Conservation (phyloP, 2,888 invertebrate species). For the Diachrysia chrysitis region DNA sequence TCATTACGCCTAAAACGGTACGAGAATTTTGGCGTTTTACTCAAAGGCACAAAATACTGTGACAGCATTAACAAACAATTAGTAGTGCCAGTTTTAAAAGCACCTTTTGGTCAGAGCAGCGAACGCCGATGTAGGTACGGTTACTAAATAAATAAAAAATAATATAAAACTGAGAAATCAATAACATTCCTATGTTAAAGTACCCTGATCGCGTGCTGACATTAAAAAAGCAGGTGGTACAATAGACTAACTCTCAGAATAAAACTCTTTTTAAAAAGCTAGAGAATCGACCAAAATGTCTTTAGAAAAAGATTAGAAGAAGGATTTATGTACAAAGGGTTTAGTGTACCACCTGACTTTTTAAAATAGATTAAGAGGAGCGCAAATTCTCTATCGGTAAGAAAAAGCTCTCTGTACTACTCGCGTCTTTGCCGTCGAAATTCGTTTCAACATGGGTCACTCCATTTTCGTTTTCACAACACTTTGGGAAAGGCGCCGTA, state of each 20-base stretch:
- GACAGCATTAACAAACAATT: not conserved
- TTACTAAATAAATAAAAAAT: not conserved
- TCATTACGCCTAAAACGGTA: not conserved
- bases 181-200: not conserved
- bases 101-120: not conserved
- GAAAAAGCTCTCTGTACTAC: conserved; percentile 79
- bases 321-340: not conserved
- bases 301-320: not conserved
- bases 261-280: conserved; percentile 14
- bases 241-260: conserved; percentile 15
- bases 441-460: conserved; percentile 62
- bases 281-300: not conserved
- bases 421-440: conserved; percentile 68
- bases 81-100: not conserved
- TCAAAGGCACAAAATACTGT: conserved; percentile 6
- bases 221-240: conserved; percentile 1
- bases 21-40: not conserved
- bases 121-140: not conserved
- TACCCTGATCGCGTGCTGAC: conserved; percentile 15
- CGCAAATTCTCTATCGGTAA: conserved; percentile 70
- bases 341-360: not conserved
- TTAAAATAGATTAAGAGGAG: conserved; percentile 47
- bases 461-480: conserved; percentile 80
- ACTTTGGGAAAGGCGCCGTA: conserved; percentile 81
- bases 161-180: not conserved